Percentiles rank a stretch among this genome's conserved stretches.
phyloP scores from a whole-genome alignment of 2,113 vertebrate species.

The Mesitornis unicolor region DNA sequence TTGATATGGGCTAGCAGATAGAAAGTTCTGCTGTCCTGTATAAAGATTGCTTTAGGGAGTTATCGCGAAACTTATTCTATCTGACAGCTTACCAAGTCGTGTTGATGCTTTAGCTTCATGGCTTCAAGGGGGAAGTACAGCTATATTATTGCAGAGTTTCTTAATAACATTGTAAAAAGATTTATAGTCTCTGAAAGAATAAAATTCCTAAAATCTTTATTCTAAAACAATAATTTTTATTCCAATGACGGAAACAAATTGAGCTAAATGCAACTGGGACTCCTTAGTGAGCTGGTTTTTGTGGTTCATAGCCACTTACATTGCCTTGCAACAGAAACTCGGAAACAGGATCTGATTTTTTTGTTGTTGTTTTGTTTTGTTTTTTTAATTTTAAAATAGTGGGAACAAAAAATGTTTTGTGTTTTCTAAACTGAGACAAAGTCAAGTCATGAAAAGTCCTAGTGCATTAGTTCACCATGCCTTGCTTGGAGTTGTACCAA shows the following conservation, averaged over 20 bases:
- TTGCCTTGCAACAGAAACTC: neutral
- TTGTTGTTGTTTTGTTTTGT: too few species aligned
- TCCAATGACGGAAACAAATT: neutral
- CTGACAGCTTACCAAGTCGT: neutral
- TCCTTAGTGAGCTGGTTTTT: neutral
- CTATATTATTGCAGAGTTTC: neutral
- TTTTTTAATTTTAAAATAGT: neutral
- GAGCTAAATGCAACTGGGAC: neutral
- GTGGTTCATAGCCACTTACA: neutral
- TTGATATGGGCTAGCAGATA: neutral
- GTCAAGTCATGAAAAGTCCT: neutral
- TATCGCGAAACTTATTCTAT: neutral
- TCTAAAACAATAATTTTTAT: neutral
- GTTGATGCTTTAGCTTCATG: neutral
- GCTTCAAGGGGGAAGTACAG: neutral
- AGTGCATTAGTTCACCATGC: neutral
- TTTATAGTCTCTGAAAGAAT: neutral
- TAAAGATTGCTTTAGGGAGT: neutral
- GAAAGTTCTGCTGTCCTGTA: neutral
- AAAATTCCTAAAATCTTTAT: neutral
- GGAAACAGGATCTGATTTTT: neutral
- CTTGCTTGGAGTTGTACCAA: neutral
- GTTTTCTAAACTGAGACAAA: neutral
- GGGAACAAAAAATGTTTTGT: neutral
- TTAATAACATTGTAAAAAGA: neutral